Percentiles rank a stretch among this genome's conserved stretches.
Evolutionary conservation across 2,113 vertebrate genomes (phyloP).

Genomic region (Gnathonemus longibarbis): DNA sequence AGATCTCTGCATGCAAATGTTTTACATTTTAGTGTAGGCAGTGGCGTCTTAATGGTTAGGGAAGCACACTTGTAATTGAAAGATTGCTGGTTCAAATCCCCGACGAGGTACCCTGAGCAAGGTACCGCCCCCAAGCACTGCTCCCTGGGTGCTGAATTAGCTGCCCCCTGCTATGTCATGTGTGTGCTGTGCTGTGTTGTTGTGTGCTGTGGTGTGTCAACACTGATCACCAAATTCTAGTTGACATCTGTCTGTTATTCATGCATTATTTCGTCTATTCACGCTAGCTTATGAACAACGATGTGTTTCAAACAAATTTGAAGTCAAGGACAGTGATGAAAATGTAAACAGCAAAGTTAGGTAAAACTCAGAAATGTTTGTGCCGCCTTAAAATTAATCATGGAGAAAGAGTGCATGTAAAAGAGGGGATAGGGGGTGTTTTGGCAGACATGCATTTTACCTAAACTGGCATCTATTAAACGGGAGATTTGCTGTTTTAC

Average conservation of each 20-base stretch:
- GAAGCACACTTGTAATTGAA: too few species aligned
- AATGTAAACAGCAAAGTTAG: not conserved
- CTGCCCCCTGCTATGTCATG: too few species aligned
- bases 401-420: not conserved
- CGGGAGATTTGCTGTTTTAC: not conserved
- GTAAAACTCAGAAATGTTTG: not conserved
- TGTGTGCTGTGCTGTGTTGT: too few species aligned
- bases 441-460: not conserved
- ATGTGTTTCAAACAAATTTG: not conserved
- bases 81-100: too few species aligned
- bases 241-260: not conserved
- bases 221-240: too few species aligned
- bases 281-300: not conserved
- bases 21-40: not conserved
- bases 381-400: not conserved
- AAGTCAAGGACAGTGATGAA: not conserved
- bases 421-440: not conserved
- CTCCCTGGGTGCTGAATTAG: too few species aligned
- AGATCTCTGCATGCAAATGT: not conserved
- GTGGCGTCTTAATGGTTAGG: too few species aligned
- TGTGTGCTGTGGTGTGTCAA: too few species aligned
- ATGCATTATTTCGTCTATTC: not conserved
- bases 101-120: too few species aligned
- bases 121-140: too few species aligned
- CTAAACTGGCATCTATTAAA: not conserved